Conservation (phyloP, 2,888 invertebrate genomes). For the Oligia fasciuncula region DNA sequence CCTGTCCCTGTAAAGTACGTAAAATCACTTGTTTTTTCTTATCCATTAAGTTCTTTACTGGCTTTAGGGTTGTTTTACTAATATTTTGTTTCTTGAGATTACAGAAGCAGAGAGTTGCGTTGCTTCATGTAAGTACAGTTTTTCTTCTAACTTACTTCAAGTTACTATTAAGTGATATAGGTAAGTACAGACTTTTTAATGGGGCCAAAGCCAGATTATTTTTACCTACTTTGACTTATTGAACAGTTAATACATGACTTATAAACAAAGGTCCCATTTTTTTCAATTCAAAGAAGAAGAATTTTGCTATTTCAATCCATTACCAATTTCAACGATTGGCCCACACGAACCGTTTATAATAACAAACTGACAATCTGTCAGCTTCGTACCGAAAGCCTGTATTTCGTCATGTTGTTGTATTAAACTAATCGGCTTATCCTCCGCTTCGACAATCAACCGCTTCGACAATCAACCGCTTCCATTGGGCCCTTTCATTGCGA, state of each 20-base stretch:
- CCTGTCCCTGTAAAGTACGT: conserved; percentile 13
- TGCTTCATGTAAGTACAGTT: neutral
- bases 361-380: conserved; percentile 80
- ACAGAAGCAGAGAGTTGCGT: neutral
- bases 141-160: neutral
- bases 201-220: neutral
- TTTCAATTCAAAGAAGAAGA: neutral
- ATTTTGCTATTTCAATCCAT: conserved; percentile 43
- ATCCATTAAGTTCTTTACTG: neutral
- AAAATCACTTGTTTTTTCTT: conserved; percentile 23
- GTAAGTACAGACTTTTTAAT: neutral
- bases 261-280: neutral
- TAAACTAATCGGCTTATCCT: conserved; percentile 87
- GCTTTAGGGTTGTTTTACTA: neutral
- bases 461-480: conserved; percentile 77
- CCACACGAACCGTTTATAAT: conserved; percentile 68
- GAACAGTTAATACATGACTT: neutral
- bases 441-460: conserved; percentile 77
- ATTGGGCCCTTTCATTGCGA: conserved; percentile 78
- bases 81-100: neutral
- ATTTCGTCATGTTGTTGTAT: conserved; percentile 83
- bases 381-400: conserved; percentile 75
- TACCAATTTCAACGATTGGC: conserved; percentile 49
- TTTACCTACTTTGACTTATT: neutral
- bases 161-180: neutral